phyloP scores from a whole-genome alignment of 1,140 invertebrate species.

The Camponotus floridanus region DNA sequence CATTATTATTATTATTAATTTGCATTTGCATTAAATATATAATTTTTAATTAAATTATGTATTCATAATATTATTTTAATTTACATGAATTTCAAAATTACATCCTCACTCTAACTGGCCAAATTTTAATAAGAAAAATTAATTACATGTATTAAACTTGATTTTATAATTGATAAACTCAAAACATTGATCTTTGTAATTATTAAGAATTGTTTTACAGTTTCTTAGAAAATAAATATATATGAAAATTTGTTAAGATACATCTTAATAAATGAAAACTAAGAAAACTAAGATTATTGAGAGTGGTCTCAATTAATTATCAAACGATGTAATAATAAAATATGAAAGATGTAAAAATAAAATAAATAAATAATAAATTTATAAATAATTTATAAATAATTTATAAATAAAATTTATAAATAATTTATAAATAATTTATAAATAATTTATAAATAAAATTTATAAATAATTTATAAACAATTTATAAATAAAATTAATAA shows the following conservation, averaged over 20 bases:
- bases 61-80: too few relatives aligned
- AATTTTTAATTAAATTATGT: too few relatives aligned
- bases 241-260: background rate
- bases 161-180: background rate
- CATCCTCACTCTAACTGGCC: too few relatives aligned
- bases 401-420: too few relatives aligned
- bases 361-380: background rate
- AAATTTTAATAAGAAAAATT: background rate
- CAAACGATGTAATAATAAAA: background rate
- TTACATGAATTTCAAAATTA: too few relatives aligned
- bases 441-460: too few relatives aligned
- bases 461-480: too few relatives aligned
- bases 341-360: too few relatives aligned
- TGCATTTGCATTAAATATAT: too few relatives aligned
- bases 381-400: too few relatives aligned
- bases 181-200: background rate
- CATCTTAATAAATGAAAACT: too few relatives aligned
- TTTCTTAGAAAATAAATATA: background rate
- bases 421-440: too few relatives aligned
- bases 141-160: background rate
- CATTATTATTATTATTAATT: background rate
- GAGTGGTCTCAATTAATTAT: background rate
- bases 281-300: background rate
- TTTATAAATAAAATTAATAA: background rate
- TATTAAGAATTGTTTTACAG: constrained; percentile 1